Percentiles rank a stretch among this genome's conserved stretches.
Conservation (phyloP, 2,113 vertebrate species). For the Varanus komodoensis region DNA sequence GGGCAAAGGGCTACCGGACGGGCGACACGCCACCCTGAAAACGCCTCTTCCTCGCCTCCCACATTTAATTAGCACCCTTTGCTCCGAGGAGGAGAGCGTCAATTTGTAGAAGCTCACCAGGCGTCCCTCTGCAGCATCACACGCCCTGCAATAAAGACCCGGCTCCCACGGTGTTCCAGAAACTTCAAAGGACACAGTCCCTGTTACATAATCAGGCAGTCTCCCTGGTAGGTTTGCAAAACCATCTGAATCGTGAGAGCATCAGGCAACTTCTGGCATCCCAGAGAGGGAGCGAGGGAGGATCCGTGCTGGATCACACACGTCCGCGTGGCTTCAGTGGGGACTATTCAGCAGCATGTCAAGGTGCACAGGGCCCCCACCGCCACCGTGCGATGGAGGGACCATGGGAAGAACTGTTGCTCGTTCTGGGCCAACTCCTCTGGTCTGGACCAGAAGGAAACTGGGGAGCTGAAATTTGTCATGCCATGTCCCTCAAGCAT, state of each 20-base stretch:
- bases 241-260: not conserved
- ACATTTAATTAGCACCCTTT: slow-evolving; percentile 20
- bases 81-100: not conserved
- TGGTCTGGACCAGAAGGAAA: not conserved
- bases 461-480: too few relatives aligned
- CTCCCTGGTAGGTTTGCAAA: not conserved
- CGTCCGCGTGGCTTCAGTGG: not conserved
- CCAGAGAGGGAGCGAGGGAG: not conserved
- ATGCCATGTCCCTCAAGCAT: not conserved
- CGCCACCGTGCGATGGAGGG: not conserved
- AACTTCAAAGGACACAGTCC: not conserved
- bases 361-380: not conserved
- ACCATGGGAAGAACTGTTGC: not conserved
- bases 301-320: not conserved
- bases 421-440: not conserved
- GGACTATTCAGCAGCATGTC: not conserved
- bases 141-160: not conserved
- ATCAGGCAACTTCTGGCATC: not conserved
- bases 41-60: not conserved
- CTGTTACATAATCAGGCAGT: not conserved
- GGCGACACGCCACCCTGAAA: not conserved
- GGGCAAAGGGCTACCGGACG: not conserved
- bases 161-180: not conserved
- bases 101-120: not conserved
- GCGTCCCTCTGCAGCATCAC: not conserved